Conservation (phyloP, 1,140 invertebrate species). For the Drosophila ambigua region DNA sequence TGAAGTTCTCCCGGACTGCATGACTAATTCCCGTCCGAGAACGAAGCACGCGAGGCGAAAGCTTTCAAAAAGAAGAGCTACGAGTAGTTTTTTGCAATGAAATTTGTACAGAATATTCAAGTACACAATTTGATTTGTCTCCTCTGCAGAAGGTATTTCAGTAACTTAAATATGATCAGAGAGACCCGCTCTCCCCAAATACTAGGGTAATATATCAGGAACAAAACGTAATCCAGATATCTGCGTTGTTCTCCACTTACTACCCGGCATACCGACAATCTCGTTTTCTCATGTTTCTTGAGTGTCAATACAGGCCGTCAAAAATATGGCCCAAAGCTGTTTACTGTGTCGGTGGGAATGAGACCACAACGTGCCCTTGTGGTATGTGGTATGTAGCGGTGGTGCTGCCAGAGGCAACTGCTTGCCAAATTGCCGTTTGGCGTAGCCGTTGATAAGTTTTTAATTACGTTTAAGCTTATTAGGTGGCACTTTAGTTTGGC, state of each 20-base stretch:
- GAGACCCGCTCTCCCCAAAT: too few species aligned
- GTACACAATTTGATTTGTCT: too few species aligned
- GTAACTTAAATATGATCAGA: too few species aligned
- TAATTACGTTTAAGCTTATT: constrained; percentile 76
- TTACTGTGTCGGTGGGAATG: too few species aligned
- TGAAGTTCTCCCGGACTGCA: constrained; percentile 44
- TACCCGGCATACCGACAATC: not conserved
- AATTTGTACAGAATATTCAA: constrained; percentile 6
- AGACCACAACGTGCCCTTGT: too few species aligned
- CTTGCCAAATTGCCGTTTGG: constrained; percentile 61
- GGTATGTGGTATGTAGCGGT: constrained; percentile 1
- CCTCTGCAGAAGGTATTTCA: too few species aligned
- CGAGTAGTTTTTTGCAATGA: not conserved
- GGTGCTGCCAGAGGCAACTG: constrained; percentile 32
- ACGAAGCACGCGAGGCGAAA: not conserved
- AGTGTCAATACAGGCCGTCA: too few species aligned
- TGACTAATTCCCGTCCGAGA: constrained; percentile 3
- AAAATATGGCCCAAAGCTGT: too few species aligned
- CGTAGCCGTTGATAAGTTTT: constrained; percentile 77
- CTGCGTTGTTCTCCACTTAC: too few species aligned
- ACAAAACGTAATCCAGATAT: too few species aligned
- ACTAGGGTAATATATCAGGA: too few species aligned
- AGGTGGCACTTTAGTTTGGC: constrained; percentile 58
- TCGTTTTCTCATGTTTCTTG: constrained; percentile 8
- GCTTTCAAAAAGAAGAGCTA: not conserved